Conservation (phyloP, 1,140 invertebrate genomes). For the Zophobas morio region DNA sequence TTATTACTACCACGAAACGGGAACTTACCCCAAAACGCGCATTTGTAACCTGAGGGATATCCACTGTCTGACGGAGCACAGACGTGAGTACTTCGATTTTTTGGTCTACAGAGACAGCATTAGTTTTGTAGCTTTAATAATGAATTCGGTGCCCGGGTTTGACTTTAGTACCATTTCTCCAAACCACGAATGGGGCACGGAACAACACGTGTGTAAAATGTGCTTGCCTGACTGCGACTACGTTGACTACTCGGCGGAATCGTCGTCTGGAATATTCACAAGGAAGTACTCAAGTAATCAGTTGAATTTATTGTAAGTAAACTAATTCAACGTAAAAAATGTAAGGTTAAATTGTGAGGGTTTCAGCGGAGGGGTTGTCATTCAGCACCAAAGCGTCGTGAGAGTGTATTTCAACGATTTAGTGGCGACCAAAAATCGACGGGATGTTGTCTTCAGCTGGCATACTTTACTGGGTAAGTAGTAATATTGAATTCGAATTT, state of each 20-base stretch:
- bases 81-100: slow-evolving; percentile 34
- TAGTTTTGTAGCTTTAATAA: slow-evolving; percentile 44
- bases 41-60: slow-evolving; percentile 45
- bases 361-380: slow-evolving; percentile 68
- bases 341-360: too few relatives aligned
- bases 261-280: slow-evolving; percentile 70
- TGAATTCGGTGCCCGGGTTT: slow-evolving; percentile 42
- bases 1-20: slow-evolving; percentile 65
- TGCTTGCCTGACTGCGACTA: slow-evolving; percentile 74
- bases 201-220: slow-evolving; percentile 57
- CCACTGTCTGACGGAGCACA: slow-evolving; percentile 31
- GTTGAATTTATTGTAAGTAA: slow-evolving; percentile 67
- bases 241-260: slow-evolving; percentile 71
- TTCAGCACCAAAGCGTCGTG: slow-evolving; percentile 72
- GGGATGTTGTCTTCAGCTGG: slow-evolving; percentile 69
- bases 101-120: slow-evolving; percentile 3
- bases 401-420: slow-evolving; percentile 76
- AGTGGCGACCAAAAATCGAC: slow-evolving; percentile 72
- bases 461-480: slow-evolving; percentile 67
- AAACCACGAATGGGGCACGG: slow-evolving; percentile 10
- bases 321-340: slow-evolving; percentile 29
- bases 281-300: slow-evolving; percentile 65
- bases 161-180: neutral
- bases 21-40: slow-evolving; percentile 31
- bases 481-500: too few relatives aligned